Evolutionary conservation across 2,797 vertebrate genomes (phyloP), one percentile per base, ranked within the genome.

Genomic region (Sebastolobus altivelis): DNA sequence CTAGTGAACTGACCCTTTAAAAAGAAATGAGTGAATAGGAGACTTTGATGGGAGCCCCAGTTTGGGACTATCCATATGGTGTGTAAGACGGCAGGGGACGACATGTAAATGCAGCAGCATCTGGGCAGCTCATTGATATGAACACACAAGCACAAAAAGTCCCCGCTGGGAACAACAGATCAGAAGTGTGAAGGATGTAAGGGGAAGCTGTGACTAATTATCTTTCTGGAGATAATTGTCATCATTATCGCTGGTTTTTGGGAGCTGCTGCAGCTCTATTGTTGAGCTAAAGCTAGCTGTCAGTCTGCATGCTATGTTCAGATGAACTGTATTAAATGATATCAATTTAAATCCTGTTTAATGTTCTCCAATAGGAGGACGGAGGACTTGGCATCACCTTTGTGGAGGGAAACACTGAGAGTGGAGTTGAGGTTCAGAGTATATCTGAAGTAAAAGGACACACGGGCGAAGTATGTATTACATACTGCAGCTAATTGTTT

Each of bases 331-430:
- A 7, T 10, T 56, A 40, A 5, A 63, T 33, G 1, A 12, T n/a
- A 14, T 25, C 43, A 29, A 4, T 72, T 68, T 22, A 14, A 33
- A 69, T 65, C 65, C 10, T 49, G 18, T 68, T 22, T 31, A 5
- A 73, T 37, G 13, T 54, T 68, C 14, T 60, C 11, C 31, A 8
- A 71, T 0, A 99, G 98, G 97, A 98, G 90, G 97, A 97, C 40
- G 96, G 94, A 54, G 95, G 95, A 40, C 91, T 97, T 33, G 97
- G 96, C 74, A 95, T 97, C 85, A 95, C 95, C 40, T 96, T 97
- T 84, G 96, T 95, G 77, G 97, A 98, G 65, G 93, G 89, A 54
- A 96, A 96, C 73, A 96, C 96, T 0, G 74, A 93, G 40, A 90
- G 80, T 2, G 97, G 95, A 43, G 94, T 96, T 56, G 87, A 96